Conservation (phyloP, 2,113 vertebrate genomes). For the Urocynchramus pylzowi region DNA sequence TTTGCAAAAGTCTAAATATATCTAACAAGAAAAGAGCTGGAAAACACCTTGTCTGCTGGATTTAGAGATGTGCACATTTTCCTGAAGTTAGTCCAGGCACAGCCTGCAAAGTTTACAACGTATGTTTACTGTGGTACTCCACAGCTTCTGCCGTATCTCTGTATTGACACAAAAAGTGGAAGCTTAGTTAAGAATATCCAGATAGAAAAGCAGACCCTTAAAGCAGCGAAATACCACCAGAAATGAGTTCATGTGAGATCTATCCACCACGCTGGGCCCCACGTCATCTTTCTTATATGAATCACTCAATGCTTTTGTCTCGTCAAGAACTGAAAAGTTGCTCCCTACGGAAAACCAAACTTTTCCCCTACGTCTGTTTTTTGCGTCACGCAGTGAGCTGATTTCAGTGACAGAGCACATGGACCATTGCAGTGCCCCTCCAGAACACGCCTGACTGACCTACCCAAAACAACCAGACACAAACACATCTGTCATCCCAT, state of each 20-base stretch:
- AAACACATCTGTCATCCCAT: not conserved
- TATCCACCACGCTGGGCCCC: not conserved
- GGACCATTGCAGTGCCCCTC: accelerated
- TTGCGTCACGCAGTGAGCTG: not conserved
- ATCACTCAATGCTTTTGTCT: not conserved
- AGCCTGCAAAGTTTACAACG: not conserved
- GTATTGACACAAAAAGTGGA: not conserved
- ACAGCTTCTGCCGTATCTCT: not conserved
- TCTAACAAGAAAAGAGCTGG: not conserved
- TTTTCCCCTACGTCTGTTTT: not conserved
- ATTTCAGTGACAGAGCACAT: not conserved
- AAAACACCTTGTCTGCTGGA: not conserved
- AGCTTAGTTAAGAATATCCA: not conserved
- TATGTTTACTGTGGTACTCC: not conserved
- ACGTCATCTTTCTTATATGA: not conserved
- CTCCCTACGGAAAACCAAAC: not conserved
- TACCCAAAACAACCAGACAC: not conserved
- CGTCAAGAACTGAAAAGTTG: not conserved
- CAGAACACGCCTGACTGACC: accelerated
- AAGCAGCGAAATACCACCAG: not conserved
- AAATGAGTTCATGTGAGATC: not conserved
- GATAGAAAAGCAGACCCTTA: not conserved
- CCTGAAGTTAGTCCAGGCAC: not conserved
- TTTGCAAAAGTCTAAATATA: not conserved
- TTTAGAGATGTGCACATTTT: not conserved